These are phyloP conservation scores for Passerina amoena DNA, from an alignment of 2,113 vertebrate species.

Conservation along the genomic window DNA sequence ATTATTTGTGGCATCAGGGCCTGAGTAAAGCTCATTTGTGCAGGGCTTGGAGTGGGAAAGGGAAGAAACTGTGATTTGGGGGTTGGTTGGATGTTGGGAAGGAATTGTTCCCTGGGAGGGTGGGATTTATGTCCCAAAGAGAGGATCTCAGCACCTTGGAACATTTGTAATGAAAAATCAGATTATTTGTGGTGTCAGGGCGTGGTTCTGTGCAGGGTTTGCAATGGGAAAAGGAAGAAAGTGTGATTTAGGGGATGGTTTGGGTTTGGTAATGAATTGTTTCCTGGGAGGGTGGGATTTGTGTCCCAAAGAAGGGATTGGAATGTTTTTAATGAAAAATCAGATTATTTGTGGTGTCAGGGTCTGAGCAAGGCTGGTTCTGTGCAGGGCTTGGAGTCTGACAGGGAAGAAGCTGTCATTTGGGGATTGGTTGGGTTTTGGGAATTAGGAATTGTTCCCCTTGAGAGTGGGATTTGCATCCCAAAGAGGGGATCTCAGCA, in stretches of 20 bases:
- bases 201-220: neutral
- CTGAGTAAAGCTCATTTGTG: no score
- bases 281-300: neutral
- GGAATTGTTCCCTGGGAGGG: no score
- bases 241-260: no score
- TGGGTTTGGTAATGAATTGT: neutral
- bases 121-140: neutral
- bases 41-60: neutral
- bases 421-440: neutral
- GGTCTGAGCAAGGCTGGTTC: no score
- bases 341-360: no score
- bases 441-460: neutral
- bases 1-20: no score
- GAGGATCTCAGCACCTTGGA: no score
- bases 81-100: neutral
- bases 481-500: no score
- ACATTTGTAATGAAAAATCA: no score
- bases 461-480: neutral
- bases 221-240: neutral
- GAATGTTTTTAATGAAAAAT: no score
- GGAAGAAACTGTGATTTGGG: neutral
- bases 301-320: no score
- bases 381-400: neutral
- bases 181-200: no score
- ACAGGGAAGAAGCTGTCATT: neutral